Conservation (phyloP, 2,888 invertebrate species). For the Branchinecta sandiegonensis region DNA sequence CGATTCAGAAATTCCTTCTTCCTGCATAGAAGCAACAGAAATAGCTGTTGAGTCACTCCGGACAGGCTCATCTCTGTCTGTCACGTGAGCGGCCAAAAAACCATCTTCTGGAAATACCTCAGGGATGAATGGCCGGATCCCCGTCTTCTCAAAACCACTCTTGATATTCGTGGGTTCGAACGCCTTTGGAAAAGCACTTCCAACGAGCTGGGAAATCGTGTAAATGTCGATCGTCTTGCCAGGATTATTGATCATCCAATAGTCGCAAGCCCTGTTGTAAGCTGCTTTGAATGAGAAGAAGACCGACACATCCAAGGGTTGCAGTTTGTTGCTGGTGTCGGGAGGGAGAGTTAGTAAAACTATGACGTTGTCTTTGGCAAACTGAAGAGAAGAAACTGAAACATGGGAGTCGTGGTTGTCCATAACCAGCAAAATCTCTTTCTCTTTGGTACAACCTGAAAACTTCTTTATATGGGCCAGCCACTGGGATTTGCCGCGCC, state of each 20-base stretch:
- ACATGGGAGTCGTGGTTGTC: conserved; percentile 30
- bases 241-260: conserved; percentile 33
- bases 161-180: conserved; percentile 34
- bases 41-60: no score
- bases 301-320: conserved; percentile 32
- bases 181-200: conserved; percentile 31
- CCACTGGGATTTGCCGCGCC: conserved; percentile 27
- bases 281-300: conserved; percentile 30
- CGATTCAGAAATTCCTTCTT: no score
- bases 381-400: conserved; percentile 29
- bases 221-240: conserved; percentile 35
- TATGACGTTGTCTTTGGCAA: conserved; percentile 33
- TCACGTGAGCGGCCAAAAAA: conserved; percentile 30
- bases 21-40: no score
- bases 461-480: conserved; percentile 26
- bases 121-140: conserved; percentile 32
- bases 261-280: conserved; percentile 31
- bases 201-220: conserved; percentile 33
- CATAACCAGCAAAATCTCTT: conserved; percentile 24
- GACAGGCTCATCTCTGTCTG: conserved; percentile 25
- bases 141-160: conserved; percentile 31
- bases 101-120: conserved; percentile 31
- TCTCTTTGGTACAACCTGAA: conserved; percentile 3
- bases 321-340: conserved; percentile 34
- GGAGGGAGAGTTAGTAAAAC: conserved; percentile 34